These are phyloP conservation scores for Lophius piscatorius DNA, from an alignment of 2,113 vertebrate genomes.

Conservation along the genomic window DNA sequence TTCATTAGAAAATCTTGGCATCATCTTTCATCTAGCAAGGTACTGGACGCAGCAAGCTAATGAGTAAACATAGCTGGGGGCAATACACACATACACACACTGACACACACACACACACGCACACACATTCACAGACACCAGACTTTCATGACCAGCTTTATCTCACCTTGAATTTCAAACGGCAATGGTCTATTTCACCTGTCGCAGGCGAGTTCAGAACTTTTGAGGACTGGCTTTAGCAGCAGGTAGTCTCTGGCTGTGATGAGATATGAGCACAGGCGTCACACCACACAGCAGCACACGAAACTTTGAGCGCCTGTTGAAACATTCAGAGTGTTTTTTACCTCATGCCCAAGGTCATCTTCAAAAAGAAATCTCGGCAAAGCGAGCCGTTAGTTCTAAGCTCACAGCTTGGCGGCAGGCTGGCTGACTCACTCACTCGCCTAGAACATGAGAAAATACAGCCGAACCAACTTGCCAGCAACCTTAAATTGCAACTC, in stretches of 20 bases:
- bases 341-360: constrained; percentile 61
- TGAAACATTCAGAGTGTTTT: constrained; percentile 55
- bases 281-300: constrained; percentile 29
- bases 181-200: constrained; percentile 25
- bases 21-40: constrained; percentile 66
- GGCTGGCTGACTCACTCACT: constrained; percentile 30
- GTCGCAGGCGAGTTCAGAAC: constrained; percentile 27
- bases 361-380: constrained; percentile 51
- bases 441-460: constrained; percentile 26
- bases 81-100: constrained; percentile 2
- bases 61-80: constrained; percentile 71
- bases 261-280: constrained; percentile 38
- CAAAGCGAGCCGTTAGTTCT: no score
- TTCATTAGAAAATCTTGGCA: constrained; percentile 67
- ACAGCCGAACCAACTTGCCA: constrained; percentile 23
- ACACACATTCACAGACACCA: constrained; percentile 15
- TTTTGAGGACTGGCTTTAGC: constrained; percentile 31
- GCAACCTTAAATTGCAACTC: constrained; percentile 43
- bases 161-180: constrained; percentile 29
- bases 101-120: background rate
- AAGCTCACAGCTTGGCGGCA: no score
- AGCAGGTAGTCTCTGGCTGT: constrained; percentile 22
- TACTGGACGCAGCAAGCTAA: constrained; percentile 55
- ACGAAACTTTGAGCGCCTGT: constrained; percentile 55
- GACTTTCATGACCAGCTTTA: constrained; percentile 56